These are phyloP conservation scores for Nesometra sesokonis DNA, from an alignment of 35 echinoderm and acorn worm genomes.

Conservation along the genomic window DNA sequence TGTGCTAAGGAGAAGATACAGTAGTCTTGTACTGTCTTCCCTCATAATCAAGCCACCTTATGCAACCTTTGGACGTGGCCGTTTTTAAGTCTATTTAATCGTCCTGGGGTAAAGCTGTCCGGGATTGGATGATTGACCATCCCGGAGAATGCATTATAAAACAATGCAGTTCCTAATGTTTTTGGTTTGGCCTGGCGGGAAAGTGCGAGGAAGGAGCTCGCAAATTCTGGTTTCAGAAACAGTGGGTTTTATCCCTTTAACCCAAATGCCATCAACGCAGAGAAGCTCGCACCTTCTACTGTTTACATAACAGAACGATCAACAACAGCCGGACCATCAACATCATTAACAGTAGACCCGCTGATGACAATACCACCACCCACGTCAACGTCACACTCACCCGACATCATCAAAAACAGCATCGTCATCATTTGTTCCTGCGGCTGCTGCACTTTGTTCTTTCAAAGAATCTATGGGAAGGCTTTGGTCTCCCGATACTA, in stretches of 20 bases:
- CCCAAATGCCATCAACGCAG: neutral
- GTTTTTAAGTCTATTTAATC: no score
- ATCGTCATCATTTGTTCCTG: no score
- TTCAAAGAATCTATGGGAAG: no score
- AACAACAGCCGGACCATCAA: no score
- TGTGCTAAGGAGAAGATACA: neutral
- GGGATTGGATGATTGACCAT: conserved; percentile 8
- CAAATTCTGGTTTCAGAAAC: conserved; percentile 8
- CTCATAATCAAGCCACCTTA: conserved; percentile 20
- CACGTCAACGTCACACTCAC: no score
- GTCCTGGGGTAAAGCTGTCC: neutral
- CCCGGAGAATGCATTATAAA: conserved; percentile 40
- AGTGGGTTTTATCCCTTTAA: conserved; percentile 15
- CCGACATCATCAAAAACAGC: no score
- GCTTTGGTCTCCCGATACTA: no score
- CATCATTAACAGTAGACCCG: no score
- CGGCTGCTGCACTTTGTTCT: no score
- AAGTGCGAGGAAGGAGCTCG: neutral
- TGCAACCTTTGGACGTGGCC: conserved; percentile 33
- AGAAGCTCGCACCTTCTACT: conserved; percentile 12
- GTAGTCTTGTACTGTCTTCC: conserved; percentile 13
- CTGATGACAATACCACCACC: no score
- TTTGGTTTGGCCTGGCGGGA: conserved; percentile 16
- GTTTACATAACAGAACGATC: neutral
- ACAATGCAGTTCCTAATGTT: conserved; percentile 17